Percentiles rank a stretch among this genome's conserved stretches.
Conservation (phyloP, 53 echinoderm and acorn worm species). For the Apostichopus leukothele region DNA sequence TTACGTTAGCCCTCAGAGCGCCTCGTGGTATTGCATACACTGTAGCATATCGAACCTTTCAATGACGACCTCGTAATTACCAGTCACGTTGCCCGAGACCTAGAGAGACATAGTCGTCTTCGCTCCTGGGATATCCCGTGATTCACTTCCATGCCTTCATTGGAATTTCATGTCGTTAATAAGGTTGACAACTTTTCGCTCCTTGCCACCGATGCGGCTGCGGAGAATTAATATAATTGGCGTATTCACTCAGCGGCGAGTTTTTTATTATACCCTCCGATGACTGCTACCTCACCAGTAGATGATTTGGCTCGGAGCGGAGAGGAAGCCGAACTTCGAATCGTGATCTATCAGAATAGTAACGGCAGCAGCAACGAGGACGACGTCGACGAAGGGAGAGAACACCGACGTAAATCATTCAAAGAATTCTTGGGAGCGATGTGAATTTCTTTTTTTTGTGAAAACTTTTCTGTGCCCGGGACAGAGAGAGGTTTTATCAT, state of each 20-base stretch:
- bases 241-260: slow-evolving; percentile 21
- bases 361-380: too few species aligned
- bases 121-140: slow-evolving; percentile 32
- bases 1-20: not conserved
- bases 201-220: slow-evolving; percentile 7
- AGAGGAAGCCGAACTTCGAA: not conserved
- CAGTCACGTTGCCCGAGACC: not conserved
- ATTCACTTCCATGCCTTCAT: slow-evolving; percentile 26
- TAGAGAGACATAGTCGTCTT: too few species aligned
- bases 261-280: slow-evolving; percentile 16
- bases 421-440: not conserved
- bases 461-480: not conserved
- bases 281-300: not conserved
- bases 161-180: slow-evolving; percentile 42
- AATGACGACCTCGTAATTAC: slow-evolving; percentile 10
- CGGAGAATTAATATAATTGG: slow-evolving; percentile 40
- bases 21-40: slow-evolving; percentile 1
- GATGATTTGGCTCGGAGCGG: slow-evolving; percentile 30
- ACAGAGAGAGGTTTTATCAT: not conserved
- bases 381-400: not conserved
- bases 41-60: not conserved
- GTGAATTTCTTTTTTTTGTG: not conserved
- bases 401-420: not conserved
- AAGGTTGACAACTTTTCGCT: slow-evolving; percentile 41
- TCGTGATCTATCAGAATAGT: not conserved